These are phyloP conservation scores for Drosophila quadrilineata DNA, from an alignment of 1,140 invertebrate genomes.

Conservation along the genomic window DNA sequence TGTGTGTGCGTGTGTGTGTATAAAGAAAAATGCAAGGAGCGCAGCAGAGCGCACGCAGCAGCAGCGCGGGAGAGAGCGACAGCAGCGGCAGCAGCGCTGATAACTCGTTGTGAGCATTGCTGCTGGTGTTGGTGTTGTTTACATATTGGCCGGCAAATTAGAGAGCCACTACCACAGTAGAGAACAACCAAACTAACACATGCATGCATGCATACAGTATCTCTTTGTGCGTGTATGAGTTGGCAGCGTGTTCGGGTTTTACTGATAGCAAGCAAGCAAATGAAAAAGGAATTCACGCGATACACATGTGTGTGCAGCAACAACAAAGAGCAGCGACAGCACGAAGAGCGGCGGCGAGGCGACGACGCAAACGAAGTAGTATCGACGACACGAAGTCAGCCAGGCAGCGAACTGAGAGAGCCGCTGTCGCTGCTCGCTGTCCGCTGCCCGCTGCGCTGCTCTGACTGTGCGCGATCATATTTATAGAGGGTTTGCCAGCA, in stretches of 20 bases:
- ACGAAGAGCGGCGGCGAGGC: constrained; percentile 5
- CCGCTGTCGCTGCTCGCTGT: too few species aligned
- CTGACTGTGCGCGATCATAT: constrained; percentile 51
- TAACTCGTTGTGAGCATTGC: constrained; percentile 52
- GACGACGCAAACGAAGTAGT: constrained; percentile 6
- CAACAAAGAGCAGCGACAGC: not conserved
- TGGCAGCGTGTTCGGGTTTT: constrained; percentile 60
- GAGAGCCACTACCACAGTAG: too few species aligned
- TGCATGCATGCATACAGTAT: not conserved
- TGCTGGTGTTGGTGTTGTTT: constrained; percentile 61
- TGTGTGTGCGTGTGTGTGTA: not conserved
- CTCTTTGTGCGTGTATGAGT: constrained; percentile 4
- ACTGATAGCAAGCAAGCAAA: constrained; percentile 56
- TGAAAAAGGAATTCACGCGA: constrained; percentile 65
- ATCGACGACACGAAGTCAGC: too few species aligned
- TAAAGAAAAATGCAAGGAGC: not conserved
- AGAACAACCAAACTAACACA: constrained; percentile 35
- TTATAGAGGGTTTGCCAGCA: constrained; percentile 65
- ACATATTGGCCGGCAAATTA: constrained; percentile 66
- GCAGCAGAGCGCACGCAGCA: not conserved
- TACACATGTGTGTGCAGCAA: constrained; percentile 55
- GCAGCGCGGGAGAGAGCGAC: constrained; percentile 3
- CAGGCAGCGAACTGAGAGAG: constrained; percentile 3
- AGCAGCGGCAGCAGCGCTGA: constrained; percentile 49
- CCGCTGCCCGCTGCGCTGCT: too few species aligned